Evolutionary conservation across 2,888 invertebrate genomes (phyloP).

Genomic region (Priocnemis perturbator): DNA sequence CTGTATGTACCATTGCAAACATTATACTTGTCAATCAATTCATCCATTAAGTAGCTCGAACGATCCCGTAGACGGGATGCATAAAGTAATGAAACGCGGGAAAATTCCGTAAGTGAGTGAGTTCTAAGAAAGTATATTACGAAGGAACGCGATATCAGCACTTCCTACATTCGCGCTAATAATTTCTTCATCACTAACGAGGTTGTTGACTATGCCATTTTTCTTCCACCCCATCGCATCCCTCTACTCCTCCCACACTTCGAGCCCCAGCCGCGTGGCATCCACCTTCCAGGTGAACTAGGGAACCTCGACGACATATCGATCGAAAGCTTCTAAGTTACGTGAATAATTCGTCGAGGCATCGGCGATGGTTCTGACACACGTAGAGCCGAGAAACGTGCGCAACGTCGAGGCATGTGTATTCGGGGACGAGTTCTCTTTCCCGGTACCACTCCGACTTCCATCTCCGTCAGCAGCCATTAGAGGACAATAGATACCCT

Average conservation of each 20-base stretch:
- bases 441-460: constrained; percentile 43
- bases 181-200: not conserved
- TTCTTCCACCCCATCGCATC: too few species aligned
- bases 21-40: too few species aligned
- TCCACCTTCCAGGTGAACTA: too few species aligned
- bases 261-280: too few species aligned
- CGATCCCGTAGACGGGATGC: too few species aligned
- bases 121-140: too few species aligned
- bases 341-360: constrained; percentile 54
- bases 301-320: constrained; percentile 30
- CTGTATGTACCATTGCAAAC: too few species aligned
- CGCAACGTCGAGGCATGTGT: not conserved
- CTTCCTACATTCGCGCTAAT: not conserved
- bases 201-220: not conserved
- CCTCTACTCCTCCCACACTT: too few species aligned
- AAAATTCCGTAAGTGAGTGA: too few species aligned
- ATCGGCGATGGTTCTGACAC: constrained; percentile 4
- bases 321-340: constrained; percentile 41
- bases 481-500: constrained; percentile 51
- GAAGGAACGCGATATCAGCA: too few species aligned
- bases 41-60: too few species aligned
- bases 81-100: too few species aligned
- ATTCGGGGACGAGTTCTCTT: constrained; percentile 31
- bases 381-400: constrained; percentile 11
- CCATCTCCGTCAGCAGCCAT: constrained; percentile 42